phyloP scores from a whole-genome alignment of 2,797 vertebrate species.

The Micrastur ruficollis region DNA sequence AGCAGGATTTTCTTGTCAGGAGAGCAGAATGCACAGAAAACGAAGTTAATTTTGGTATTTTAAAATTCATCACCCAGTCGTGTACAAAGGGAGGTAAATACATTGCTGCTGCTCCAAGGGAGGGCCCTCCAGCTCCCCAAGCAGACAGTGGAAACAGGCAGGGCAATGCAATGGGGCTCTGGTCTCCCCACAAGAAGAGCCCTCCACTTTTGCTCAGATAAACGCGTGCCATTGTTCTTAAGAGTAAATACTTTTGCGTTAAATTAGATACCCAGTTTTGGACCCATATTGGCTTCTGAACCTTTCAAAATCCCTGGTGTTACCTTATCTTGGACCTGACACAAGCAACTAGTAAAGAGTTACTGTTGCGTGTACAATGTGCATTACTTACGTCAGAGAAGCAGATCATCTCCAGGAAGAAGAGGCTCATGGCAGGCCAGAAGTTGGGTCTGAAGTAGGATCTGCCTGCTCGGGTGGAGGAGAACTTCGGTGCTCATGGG shows the following conservation, averaged over 20 bases:
- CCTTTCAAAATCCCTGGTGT: neutral
- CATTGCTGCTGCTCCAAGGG: neutral
- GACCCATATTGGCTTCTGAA: neutral
- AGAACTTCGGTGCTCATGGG: neutral
- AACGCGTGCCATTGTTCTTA: neutral
- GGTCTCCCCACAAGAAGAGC: neutral
- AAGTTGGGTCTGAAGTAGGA: neutral
- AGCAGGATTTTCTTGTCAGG: conserved; percentile 43
- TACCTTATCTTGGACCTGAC: neutral
- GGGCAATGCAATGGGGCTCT: neutral
- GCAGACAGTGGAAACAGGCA: neutral
- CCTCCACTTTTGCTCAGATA: neutral
- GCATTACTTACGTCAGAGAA: neutral
- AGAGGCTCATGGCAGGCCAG: neutral
- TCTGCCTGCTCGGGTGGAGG: neutral
- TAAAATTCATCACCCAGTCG: neutral
- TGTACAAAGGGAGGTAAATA: neutral
- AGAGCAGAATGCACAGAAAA: conserved; percentile 32
- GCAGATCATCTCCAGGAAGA: neutral
- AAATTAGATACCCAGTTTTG: neutral
- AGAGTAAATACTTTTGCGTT: neutral
- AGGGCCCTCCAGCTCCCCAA: neutral
- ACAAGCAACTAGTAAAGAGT: neutral
- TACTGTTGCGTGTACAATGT: accelerated
- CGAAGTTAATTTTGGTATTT: conserved; percentile 24